Conservation (phyloP, 2,113 vertebrate species). For the Calidris pugnax region DNA sequence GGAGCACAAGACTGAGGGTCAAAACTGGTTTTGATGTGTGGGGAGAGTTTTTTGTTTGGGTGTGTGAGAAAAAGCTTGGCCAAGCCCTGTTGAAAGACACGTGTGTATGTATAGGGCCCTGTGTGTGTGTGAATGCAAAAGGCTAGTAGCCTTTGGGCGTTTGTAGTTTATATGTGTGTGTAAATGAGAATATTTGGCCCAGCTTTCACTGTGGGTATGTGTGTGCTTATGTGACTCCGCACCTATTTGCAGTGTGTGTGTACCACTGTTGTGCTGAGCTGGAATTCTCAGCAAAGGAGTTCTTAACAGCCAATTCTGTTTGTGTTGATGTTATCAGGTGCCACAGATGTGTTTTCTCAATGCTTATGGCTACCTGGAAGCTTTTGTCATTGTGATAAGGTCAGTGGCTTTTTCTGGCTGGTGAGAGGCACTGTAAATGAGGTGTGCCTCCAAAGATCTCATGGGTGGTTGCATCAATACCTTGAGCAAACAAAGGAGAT, state of each 20-base stretch:
- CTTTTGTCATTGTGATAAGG: neutral
- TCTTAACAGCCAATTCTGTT: neutral
- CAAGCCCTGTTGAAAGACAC: rapidly evolving
- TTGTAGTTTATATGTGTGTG: neutral
- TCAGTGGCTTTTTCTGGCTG: neutral
- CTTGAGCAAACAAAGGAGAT: neutral
- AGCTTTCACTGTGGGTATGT: neutral
- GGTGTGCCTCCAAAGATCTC: neutral
- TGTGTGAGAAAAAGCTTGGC: neutral
- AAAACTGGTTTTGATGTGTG: neutral
- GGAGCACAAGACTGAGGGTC: neutral
- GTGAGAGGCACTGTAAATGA: neutral
- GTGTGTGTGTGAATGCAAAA: neutral
- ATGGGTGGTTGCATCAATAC: neutral
- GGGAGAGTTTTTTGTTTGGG: neutral
- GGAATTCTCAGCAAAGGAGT: neutral
- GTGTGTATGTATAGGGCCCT: neutral
- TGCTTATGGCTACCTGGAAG: neutral
- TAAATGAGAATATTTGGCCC: neutral
- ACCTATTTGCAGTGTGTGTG: too few species aligned
- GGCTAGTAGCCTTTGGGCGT: neutral
- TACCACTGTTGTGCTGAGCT: neutral
- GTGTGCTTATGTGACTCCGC: neutral
- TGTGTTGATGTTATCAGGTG: neutral
- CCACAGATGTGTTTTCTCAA: neutral